phyloP scores from a whole-genome alignment of 1,140 invertebrate genomes.

The Drosophila bifasciata region DNA sequence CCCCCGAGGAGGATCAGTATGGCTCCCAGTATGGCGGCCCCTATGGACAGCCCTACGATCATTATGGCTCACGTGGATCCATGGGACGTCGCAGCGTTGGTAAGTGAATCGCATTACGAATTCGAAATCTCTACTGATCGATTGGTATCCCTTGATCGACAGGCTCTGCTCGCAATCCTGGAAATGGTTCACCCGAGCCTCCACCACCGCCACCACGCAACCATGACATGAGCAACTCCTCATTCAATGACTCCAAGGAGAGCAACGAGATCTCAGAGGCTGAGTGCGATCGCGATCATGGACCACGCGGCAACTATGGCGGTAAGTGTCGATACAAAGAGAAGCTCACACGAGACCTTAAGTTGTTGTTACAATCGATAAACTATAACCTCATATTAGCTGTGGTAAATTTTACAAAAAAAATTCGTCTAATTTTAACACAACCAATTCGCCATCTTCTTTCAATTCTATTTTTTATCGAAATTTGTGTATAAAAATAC shows the following conservation, averaged over 20 bases:
- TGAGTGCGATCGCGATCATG: conserved; percentile 93
- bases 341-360: background rate
- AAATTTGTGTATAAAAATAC: conserved; percentile 53
- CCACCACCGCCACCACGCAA: conserved; percentile 91
- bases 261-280: conserved; percentile 97
- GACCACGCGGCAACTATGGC: conserved; percentile 89
- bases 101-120: conserved; percentile 29
- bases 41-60: conserved; percentile 93
- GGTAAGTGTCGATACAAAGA: conserved; percentile 85
- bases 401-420: conserved; percentile 33
- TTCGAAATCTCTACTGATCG: background rate
- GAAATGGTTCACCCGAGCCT: conserved; percentile 90
- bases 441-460: conserved; percentile 51
- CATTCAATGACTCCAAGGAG: conserved; percentile 95
- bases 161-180: conserved; percentile 89
- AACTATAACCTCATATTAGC: conserved; percentile 11
- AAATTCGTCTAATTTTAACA: conserved; percentile 51
- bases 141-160: too few species aligned
- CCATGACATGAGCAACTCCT: conserved; percentile 89
- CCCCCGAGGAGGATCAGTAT: conserved; percentile 94
- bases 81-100: conserved; percentile 88
- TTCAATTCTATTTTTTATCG: conserved; percentile 52
- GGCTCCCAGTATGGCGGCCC: conserved; percentile 92
- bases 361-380: background rate
- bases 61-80: conserved; percentile 93